These are phyloP conservation scores for Troilus luridus DNA, from an alignment of 2,888 invertebrate genomes.

Conservation along the genomic window DNA sequence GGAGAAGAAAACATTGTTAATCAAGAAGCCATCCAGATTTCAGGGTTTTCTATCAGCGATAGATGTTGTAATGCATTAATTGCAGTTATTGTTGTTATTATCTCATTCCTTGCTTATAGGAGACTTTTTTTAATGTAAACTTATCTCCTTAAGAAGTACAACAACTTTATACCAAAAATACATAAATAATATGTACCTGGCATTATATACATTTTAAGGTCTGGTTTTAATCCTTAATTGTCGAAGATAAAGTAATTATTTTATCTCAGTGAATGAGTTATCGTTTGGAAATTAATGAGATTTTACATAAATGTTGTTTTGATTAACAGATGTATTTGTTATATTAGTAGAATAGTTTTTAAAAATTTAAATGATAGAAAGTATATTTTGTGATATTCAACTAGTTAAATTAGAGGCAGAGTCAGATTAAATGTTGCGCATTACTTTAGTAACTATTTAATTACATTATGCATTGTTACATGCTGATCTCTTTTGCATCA, in stretches of 20 bases:
- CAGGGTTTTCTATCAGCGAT: conserved; percentile 61
- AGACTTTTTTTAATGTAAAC: conserved; percentile 64
- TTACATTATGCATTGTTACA: neutral
- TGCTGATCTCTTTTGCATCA: neutral
- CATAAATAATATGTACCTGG: conserved; percentile 45
- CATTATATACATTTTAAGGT: conserved; percentile 12
- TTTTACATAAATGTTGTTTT: neutral
- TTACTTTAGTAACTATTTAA: neutral
- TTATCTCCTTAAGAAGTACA: conserved; percentile 18
- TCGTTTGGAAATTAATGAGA: neutral
- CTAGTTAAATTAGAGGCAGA: conserved; percentile 5
- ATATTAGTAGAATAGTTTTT: neutral
- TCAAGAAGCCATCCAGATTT: conserved; percentile 47
- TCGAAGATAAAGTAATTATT: neutral
- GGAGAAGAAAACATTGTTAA: neutral
- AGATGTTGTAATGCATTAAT: conserved; percentile 64
- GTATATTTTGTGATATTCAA: conserved; percentile 45
- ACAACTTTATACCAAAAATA: conserved; percentile 55
- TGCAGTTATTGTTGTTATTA: conserved; percentile 65
- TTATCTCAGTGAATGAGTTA: neutral
- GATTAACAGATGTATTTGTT: conserved; percentile 3
- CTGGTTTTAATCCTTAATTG: neutral
- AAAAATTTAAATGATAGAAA: neutral
- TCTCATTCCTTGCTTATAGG: conserved; percentile 66
- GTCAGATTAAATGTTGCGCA: neutral